Evolutionary conservation across 2,797 vertebrate genomes (phyloP), one percentile per base, ranked within the genome.

Genomic region (Harpagifer antarcticus): DNA sequence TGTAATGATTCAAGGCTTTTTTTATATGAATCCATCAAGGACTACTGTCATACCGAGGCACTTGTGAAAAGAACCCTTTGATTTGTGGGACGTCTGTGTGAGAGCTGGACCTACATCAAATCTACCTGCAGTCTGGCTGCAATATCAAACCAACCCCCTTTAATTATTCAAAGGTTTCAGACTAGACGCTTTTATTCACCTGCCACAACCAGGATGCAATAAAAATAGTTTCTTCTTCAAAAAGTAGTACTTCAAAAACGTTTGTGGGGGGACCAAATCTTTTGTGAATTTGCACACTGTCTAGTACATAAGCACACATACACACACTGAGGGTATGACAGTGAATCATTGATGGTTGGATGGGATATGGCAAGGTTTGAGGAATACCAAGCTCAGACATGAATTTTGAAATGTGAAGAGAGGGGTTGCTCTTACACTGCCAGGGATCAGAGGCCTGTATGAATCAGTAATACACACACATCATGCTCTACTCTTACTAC

Each of bases 261-360:
- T 75, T 79, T 1, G 1, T 17, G 3, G 15, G 5, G 5, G 69
- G 40, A 64, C 19, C 40, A 40, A 53, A 19, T 72, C 44, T 72
- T 14, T 33, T 47, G 37, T 3, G 64, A 57, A 66, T 65, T 65
- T 14, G 43, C 2, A 60, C 48, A 33, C 31, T 66, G 20, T 27
- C n/a, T 53, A 27, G 12, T 52, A 31, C 63, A 33, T 10, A n/a
- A 5, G 16, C 19, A 43, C 15, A 50, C 49, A 33, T 14, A 27
- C 54, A 52, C 55, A 45, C 4, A 15, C 23, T 20, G 16, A 16
- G 48, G 67, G 55, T 66, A 45, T 73, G 75, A 81, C 54, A 65
- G 74, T 82, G 72, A 86, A 88, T 90, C 83, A 86, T 78, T 85
- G 84, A 89, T 84, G 81, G 74, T 13, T 43, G 68, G 86, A 85